Evolutionary conservation across 2,888 invertebrate species (phyloP).

Genomic region (Phalera bucephala): DNA sequence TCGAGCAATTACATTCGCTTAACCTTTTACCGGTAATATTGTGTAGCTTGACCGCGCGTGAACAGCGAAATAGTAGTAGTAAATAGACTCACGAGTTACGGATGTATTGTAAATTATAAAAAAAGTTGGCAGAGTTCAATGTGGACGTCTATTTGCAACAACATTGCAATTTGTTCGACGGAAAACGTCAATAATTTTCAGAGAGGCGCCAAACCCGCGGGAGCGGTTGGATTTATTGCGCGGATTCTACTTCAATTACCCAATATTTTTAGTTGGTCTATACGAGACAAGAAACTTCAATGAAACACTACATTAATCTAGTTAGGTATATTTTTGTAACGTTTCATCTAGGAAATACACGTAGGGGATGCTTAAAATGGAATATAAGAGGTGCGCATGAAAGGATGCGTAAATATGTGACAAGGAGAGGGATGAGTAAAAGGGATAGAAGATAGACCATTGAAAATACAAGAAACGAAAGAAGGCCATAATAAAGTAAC

Average conservation of each 20-base stretch:
- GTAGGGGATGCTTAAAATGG: too few relatives aligned
- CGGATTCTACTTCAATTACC: conserved; percentile 49
- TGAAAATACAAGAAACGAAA: too few relatives aligned
- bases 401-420: too few relatives aligned
- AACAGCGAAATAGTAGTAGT: conserved; percentile 5
- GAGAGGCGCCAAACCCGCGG: conserved; percentile 38
- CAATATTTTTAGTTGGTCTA: conserved; percentile 32
- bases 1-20: not conserved
- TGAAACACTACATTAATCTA: too few relatives aligned
- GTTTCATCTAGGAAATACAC: too few relatives aligned
- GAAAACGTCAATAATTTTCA: conserved; percentile 65
- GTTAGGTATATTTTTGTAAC: conserved; percentile 4
- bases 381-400: too few relatives aligned
- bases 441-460: too few relatives aligned
- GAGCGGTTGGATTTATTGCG: conserved; percentile 46
- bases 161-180: conserved; percentile 47
- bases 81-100: conserved; percentile 1
- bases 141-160: conserved; percentile 33
- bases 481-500: too few relatives aligned
- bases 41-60: not conserved
- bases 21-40: not conserved
- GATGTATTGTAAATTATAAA: conserved; percentile 5
- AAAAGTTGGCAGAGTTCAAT: conserved; percentile 1
- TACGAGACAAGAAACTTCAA: conserved; percentile 20
- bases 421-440: too few relatives aligned